A percentile compares a stretch with the other conserved stretches of the same genome.
Evolutionary conservation across 1,140 invertebrate genomes (phyloP).

Genomic region (Magallana angulata): DNA sequence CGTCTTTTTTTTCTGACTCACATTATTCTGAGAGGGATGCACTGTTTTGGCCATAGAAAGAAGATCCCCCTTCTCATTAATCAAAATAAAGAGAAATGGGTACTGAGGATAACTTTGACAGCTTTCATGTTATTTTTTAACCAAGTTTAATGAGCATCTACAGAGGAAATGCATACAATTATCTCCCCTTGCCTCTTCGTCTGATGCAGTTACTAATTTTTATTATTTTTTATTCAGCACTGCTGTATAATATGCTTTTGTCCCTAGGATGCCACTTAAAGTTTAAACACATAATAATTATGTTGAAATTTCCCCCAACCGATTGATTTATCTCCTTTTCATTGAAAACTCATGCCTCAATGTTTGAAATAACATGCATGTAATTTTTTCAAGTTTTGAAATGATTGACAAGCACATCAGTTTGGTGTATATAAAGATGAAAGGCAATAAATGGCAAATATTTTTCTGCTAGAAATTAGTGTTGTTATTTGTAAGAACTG

Average conservation of each 20-base stretch:
- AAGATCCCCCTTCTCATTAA: slow-evolving; percentile 22
- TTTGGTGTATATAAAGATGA: too few relatives aligned
- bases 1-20: slow-evolving; percentile 13
- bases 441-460: too few relatives aligned
- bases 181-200: slow-evolving; percentile 24
- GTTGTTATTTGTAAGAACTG: not conserved
- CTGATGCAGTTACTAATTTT: not conserved
- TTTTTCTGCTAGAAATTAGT: too few relatives aligned
- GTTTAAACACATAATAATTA: slow-evolving; percentile 11
- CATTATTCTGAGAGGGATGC: slow-evolving; percentile 16
- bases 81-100: slow-evolving; percentile 34
- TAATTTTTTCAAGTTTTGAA: too few relatives aligned
- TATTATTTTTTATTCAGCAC: not conserved
- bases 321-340: slow-evolving; percentile 22
- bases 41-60: slow-evolving; percentile 30
- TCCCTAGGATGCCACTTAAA: slow-evolving; percentile 9
- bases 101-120: not conserved
- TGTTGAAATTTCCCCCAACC: not conserved
- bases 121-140: slow-evolving; percentile 37
- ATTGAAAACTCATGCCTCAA: not conserved
- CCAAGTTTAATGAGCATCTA: slow-evolving; percentile 27
- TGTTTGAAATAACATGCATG: too few relatives aligned
- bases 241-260: slow-evolving; percentile 19
- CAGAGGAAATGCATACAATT: slow-evolving; percentile 13
- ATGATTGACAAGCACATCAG: too few relatives aligned